A percentile compares a stretch with the other conserved stretches of the same genome.
phyloP scores from a whole-genome alignment of 2,888 invertebrate genomes.

The Orthosia cruda region DNA sequence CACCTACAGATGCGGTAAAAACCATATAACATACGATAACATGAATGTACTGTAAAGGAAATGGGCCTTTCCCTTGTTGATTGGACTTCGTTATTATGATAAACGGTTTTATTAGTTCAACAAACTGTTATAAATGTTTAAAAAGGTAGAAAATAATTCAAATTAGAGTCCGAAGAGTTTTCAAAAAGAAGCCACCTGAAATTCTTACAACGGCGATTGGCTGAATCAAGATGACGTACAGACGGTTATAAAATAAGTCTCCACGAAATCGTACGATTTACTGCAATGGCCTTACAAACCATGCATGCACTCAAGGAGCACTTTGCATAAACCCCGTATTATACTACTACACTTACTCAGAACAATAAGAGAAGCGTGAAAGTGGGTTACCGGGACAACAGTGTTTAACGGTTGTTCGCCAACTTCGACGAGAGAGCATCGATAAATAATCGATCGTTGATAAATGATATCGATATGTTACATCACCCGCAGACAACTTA shows the following conservation, averaged over 20 bases:
- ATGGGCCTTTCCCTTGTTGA: conserved; percentile 11
- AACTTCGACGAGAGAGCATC: conserved; percentile 59
- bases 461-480: conserved; percentile 56
- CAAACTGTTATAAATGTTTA: not conserved
- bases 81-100: not conserved
- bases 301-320: not conserved
- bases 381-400: conserved; percentile 71
- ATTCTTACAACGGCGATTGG: not conserved
- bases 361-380: conserved; percentile 68
- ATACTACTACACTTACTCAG: conserved; percentile 35
- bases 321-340: conserved; percentile 34
- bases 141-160: not conserved
- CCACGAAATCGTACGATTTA: not conserved
- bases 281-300: not conserved
- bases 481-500: conserved; percentile 14
- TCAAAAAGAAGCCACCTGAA: not conserved
- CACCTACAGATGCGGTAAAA: not conserved
- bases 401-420: conserved; percentile 63
- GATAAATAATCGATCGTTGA: conserved; percentile 65
- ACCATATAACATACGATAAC: not conserved
- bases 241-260: not conserved
- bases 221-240: not conserved
- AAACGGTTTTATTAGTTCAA: not conserved
- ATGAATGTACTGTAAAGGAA: conserved; percentile 1
- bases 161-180: not conserved